Evolutionary conservation across 1,140 invertebrate genomes (phyloP), one percentile per base, ranked within the genome.

Genomic region (Ceratoteleas bidentatus): DNA sequence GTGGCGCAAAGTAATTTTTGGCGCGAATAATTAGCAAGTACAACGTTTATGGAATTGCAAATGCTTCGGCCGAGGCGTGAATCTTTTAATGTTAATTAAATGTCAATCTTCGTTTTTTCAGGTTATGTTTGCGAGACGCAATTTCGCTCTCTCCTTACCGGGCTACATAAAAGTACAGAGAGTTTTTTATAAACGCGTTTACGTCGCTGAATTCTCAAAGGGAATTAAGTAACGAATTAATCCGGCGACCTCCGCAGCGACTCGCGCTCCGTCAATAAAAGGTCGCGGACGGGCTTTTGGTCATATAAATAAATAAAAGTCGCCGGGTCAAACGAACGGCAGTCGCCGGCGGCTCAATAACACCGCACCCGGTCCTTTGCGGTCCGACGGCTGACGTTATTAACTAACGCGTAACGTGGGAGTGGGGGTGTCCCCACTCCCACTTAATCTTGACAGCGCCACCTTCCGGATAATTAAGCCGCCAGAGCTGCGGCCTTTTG

Each of bases 261-360:
- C 10, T 14, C 8, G 40, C 10, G 6, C 52, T 64, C 10, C 14
- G 33, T 10, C 61, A 52, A 64, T 52, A 52, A 64, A 64, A 6
- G 47, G 13, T 24, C 11, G 14, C 45, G 34, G 34, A 47, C 8
- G 40, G 33, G 38, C 52, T 10, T 32, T 36, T 6, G 36, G 38
- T 14, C 10, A 54, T 45, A 54, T 56, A 66, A 66, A 66, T 66
- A 66, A 66, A 66, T 66, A 45, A 66, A 54, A 54, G 50, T 54
- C 38, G 47, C 64, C n/a, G 34, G 32, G 52, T 66, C 38, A 56
- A 47, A 66, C 43, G 43, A 56, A 56, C 52, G 52, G 11, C 13
- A 66, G 24, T 56, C 32, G 64, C 64, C 40, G 4, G 4, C 4
- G 64, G n/a, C 43, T 45, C 6, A 66, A 56, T 66, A 45, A 56